Evolutionary conservation across 2,888 invertebrate genomes (phyloP).

Genomic region (Thymelicus sylvestris): DNA sequence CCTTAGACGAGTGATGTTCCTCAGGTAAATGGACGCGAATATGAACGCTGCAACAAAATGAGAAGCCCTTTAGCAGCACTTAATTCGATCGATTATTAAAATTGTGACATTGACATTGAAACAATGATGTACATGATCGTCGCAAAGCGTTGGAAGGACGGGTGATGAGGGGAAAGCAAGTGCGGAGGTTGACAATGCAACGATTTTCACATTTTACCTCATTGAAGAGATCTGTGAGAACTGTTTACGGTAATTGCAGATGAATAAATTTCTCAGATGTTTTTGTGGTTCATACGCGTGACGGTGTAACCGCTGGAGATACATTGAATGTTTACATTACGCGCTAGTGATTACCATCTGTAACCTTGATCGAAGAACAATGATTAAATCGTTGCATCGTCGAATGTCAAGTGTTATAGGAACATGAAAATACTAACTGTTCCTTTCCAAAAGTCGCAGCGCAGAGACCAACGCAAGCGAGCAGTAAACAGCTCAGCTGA

Average conservation of each 20-base stretch:
- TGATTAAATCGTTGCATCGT: conserved; percentile 7
- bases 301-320: conserved; percentile 11
- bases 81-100: conserved; percentile 24
- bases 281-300: conserved; percentile 62
- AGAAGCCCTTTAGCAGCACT: conserved; percentile 27
- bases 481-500: conserved; percentile 77
- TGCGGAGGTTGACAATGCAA: conserved; percentile 66
- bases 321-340: conserved; percentile 6
- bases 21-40: conserved; percentile 84
- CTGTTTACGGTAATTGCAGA: conserved; percentile 71
- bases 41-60: conserved; percentile 79
- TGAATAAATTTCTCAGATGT: conserved; percentile 66
- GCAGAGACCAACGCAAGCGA: conserved; percentile 77
- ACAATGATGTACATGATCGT: conserved; percentile 47
- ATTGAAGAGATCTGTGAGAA: conserved; percentile 75
- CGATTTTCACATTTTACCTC: conserved; percentile 80
- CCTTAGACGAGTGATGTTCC: conserved; percentile 74
- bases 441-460: conserved; percentile 80
- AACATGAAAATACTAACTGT: conserved; percentile 72
- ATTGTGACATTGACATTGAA: conserved; percentile 40
- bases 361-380: conserved; percentile 6
- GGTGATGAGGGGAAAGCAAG: conserved; percentile 64
- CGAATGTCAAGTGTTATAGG: conserved; percentile 28
- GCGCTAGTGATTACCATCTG: neutral
- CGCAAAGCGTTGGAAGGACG: conserved; percentile 66